Conservation (phyloP, 2,888 invertebrate genomes). For the Brachylomia viminalis region DNA sequence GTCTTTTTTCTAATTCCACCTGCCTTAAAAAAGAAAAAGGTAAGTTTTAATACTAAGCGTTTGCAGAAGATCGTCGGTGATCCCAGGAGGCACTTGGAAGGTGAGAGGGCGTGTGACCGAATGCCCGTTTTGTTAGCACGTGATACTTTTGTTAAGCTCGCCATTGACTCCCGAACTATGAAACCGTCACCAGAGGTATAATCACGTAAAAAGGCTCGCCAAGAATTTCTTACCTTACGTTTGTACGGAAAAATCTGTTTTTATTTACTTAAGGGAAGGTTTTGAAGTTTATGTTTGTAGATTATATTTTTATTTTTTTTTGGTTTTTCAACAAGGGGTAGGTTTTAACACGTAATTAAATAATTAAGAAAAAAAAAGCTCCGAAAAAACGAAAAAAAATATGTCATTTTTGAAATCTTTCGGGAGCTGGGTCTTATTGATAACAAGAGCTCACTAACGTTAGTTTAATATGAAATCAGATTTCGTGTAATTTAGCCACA, state of each 20-base stretch:
- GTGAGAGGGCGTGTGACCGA: conserved; percentile 79
- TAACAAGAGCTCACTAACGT: not conserved
- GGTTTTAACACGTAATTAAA: too few species aligned
- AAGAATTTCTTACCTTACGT: conserved; percentile 49
- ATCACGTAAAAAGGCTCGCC: conserved; percentile 59
- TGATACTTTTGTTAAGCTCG: conserved; percentile 79
- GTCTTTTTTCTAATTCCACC: conserved; percentile 28
- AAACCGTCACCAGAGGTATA: conserved; percentile 64
- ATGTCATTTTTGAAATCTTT: not conserved
- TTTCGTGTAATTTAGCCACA: not conserved
- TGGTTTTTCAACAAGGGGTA: too few species aligned
- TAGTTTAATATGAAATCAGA: not conserved
- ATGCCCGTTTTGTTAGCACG: conserved; percentile 78
- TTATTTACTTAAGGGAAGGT: conserved; percentile 33
- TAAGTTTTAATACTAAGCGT: conserved; percentile 64
- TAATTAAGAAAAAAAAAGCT: too few species aligned
- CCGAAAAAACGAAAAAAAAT: too few species aligned
- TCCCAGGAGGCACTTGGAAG: conserved; percentile 72
- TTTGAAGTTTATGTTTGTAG: conserved; percentile 5
- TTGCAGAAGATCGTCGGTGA: conserved; percentile 56
- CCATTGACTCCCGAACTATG: conserved; percentile 70
- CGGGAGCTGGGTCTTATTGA: not conserved
- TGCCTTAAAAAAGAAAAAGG: conserved; percentile 10
- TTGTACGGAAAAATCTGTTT: conserved; percentile 27
- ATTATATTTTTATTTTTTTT: too few species aligned